phyloP scores from a whole-genome alignment of 2,113 vertebrate species.

The Podarcis muralis region DNA sequence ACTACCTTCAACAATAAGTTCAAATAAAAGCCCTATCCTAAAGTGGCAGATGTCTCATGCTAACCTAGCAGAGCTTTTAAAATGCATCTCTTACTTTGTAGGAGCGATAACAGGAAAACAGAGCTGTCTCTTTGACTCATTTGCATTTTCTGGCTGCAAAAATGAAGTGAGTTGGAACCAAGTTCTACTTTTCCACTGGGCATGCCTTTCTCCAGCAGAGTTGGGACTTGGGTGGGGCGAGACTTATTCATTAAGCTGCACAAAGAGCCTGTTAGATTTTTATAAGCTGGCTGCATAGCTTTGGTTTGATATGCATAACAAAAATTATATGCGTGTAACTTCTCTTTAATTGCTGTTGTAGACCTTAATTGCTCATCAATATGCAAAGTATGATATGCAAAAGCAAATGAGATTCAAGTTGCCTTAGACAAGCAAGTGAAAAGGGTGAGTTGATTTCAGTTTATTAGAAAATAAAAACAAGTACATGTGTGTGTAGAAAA shows the following conservation, averaged over 20 bases:
- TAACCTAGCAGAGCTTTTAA: constrained; percentile 32
- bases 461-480: neutral
- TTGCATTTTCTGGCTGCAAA: constrained; percentile 63
- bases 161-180: constrained; percentile 70
- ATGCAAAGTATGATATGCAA: neutral
- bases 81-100: constrained; percentile 34
- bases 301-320: constrained; percentile 39
- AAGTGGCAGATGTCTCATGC: neutral
- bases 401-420: neutral
- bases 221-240: constrained; percentile 72
- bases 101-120: constrained; percentile 59
- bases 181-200: constrained; percentile 58
- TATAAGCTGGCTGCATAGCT: constrained; percentile 44
- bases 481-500: neutral
- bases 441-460: neutral
- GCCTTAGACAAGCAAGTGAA: neutral
- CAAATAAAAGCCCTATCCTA: neutral
- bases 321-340: constrained; percentile 14
- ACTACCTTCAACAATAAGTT: neutral
- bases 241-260: constrained; percentile 65
- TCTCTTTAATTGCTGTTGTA: constrained; percentile 4
- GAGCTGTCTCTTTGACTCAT: constrained; percentile 59
- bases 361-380: neutral
- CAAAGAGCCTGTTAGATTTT: constrained; percentile 56
- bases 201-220: constrained; percentile 62